These are phyloP conservation scores for Battus philenor DNA, from an alignment of 1,140 invertebrate genomes.

Conservation along the genomic window DNA sequence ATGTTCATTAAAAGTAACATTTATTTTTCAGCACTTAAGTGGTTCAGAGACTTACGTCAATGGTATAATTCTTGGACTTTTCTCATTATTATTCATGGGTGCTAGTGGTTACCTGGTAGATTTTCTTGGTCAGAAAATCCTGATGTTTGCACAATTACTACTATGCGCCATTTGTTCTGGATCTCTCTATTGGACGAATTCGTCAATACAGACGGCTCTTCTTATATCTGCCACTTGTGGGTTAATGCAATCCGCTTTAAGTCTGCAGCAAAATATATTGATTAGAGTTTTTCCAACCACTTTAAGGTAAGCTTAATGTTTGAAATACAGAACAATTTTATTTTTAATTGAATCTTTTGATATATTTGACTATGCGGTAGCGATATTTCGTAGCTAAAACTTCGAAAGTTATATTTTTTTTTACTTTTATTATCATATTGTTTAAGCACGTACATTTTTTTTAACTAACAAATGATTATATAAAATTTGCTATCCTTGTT, in stretches of 20 bases:
- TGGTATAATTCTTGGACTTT: constrained; percentile 37
- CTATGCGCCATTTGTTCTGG: constrained; percentile 25
- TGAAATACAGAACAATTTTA: no score
- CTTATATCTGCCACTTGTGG: constrained; percentile 42
- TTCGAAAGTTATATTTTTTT: no score
- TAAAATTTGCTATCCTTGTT: no score
- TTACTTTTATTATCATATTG: no score
- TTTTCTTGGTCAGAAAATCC: constrained; percentile 32
- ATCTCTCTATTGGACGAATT: constrained; percentile 33
- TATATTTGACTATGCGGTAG: no score
- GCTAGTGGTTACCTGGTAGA: constrained; percentile 32
- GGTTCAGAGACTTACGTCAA: constrained; percentile 48
- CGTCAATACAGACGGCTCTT: constrained; percentile 39
- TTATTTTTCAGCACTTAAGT: constrained; percentile 44
- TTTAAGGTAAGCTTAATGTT: constrained; percentile 35
- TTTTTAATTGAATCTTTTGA: no score
- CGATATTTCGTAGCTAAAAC: no score
- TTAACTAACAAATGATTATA: no score
- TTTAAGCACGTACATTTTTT: no score
- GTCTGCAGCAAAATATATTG: constrained; percentile 42
- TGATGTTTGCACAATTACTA: constrained; percentile 36
- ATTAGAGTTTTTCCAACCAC: constrained; percentile 47
- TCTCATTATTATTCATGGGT: constrained; percentile 29
- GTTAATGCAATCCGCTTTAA: constrained; percentile 40
- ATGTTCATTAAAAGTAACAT: no score